These are phyloP conservation scores for Chunga burmeisteri DNA, from an alignment of 2,113 vertebrate species.

Conservation along the genomic window DNA sequence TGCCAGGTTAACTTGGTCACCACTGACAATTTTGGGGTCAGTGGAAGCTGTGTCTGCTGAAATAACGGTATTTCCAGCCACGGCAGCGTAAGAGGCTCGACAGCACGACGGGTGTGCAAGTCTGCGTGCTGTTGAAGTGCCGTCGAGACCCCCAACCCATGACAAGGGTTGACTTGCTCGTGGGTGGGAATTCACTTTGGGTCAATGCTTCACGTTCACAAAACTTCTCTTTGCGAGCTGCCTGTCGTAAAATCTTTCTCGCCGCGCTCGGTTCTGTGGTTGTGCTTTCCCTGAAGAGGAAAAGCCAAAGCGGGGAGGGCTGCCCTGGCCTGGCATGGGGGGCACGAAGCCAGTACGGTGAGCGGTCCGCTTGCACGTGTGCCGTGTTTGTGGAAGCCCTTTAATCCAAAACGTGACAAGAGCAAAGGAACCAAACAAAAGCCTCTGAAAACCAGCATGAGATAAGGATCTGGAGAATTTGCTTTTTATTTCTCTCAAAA, in stretches of 20 bases:
- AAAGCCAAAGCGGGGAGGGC: neutral
- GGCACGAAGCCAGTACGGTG: neutral
- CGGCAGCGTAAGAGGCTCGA: neutral
- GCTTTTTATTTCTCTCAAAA: constrained; percentile 36
- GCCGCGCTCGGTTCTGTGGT: neutral
- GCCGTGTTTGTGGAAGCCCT: neutral
- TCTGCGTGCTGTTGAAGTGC: neutral
- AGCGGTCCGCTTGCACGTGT: neutral
- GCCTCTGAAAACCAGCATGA: constrained; percentile 55
- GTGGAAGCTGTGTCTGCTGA: neutral
- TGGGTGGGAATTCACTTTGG: neutral
- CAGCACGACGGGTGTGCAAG: accelerated
- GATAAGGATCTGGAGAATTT: constrained; percentile 59
- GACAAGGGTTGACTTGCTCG: neutral
- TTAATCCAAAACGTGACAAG: constrained; percentile 4
- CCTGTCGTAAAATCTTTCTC: neutral
- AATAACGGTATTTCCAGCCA: neutral
- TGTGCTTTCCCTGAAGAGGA: neutral
- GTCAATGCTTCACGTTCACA: neutral
- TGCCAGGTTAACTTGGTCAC: neutral
- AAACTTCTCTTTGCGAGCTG: neutral
- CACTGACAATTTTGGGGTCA: neutral
- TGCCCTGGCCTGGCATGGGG: neutral
- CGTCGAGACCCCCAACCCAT: neutral
- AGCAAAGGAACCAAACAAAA: constrained; percentile 31